A percentile compares a stretch with the other conserved stretches of the same genome.
These are phyloP conservation scores for Vandiemenella viatica DNA, from an alignment of 2,888 invertebrate genomes.

Conservation along the genomic window DNA sequence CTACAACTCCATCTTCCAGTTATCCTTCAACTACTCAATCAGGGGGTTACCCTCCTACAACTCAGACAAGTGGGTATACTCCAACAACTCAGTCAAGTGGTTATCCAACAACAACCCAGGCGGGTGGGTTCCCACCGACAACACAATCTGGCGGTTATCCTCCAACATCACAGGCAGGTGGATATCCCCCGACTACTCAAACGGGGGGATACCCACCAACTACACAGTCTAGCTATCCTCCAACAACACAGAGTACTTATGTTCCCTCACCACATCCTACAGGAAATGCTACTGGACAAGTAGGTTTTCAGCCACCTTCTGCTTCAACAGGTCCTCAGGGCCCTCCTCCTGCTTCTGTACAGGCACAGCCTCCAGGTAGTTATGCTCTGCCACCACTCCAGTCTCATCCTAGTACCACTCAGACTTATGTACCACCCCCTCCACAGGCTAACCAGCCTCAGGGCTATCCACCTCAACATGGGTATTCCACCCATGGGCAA, in stretches of 20 bases:
- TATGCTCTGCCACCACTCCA: conserved; percentile 14
- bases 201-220: too few species aligned
- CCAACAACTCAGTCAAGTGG: too few species aligned
- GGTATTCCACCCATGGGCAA: conserved; percentile 12
- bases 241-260: conserved; percentile 34
- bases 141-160: too few species aligned
- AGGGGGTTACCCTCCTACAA: too few species aligned
- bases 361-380: conserved; percentile 12
- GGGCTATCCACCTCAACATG: conserved; percentile 14
- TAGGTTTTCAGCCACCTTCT: conserved; percentile 29
- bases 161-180: too few species aligned
- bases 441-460: conserved; percentile 13
- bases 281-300: conserved; percentile 21
- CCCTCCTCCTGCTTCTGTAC: conserved; percentile 9
- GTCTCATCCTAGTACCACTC: conserved; percentile 15
- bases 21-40: too few species aligned
- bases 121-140: too few species aligned
- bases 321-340: conserved; percentile 14
- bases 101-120: too few species aligned
- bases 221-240: conserved; percentile 33
- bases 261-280: conserved; percentile 7
- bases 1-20: too few species aligned
- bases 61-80: too few species aligned
- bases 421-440: conserved; percentile 15
- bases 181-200: too few species aligned